Conservation (phyloP, 1,140 invertebrate species). For the Hypothenemus hampei region DNA sequence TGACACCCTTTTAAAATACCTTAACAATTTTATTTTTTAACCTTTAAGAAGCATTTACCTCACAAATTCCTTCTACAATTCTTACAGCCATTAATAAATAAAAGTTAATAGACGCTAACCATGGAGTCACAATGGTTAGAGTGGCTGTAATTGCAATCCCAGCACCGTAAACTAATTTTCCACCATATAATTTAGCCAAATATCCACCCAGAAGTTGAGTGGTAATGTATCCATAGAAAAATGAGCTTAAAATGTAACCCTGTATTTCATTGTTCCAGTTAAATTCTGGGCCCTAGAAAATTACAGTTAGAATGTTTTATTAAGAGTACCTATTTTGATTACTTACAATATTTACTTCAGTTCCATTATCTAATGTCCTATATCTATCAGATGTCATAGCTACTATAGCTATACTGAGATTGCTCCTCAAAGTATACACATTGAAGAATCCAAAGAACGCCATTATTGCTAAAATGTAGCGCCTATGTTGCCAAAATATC, state of each 20-base stretch:
- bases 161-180: slow-evolving; percentile 67
- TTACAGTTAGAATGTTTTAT: not conserved
- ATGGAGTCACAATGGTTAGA: slow-evolving; percentile 77
- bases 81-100: slow-evolving; percentile 68
- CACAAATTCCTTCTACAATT: slow-evolving; percentile 82
- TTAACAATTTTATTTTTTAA: not conserved
- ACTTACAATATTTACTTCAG: slow-evolving; percentile 39
- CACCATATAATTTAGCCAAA: slow-evolving; percentile 53
- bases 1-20: slow-evolving; percentile 65
- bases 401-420: slow-evolving; percentile 84
- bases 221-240: slow-evolving; percentile 78
- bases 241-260: slow-evolving; percentile 78
- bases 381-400: slow-evolving; percentile 72
- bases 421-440: slow-evolving; percentile 80
- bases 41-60: slow-evolving; percentile 57
- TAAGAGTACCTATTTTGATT: not conserved
- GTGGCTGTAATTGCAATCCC: slow-evolving; percentile 77
- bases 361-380: slow-evolving; percentile 48
- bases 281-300: slow-evolving; percentile 56
- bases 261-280: slow-evolving; percentile 74
- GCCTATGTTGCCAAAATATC: slow-evolving; percentile 63
- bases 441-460: slow-evolving; percentile 87
- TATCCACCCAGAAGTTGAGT: slow-evolving; percentile 62
- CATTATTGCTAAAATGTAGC: slow-evolving; percentile 69
- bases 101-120: slow-evolving; percentile 65